These are phyloP conservation scores for Caenorhabditis afra DNA, from an alignment of 2,888 invertebrate species.

Conservation along the genomic window DNA sequence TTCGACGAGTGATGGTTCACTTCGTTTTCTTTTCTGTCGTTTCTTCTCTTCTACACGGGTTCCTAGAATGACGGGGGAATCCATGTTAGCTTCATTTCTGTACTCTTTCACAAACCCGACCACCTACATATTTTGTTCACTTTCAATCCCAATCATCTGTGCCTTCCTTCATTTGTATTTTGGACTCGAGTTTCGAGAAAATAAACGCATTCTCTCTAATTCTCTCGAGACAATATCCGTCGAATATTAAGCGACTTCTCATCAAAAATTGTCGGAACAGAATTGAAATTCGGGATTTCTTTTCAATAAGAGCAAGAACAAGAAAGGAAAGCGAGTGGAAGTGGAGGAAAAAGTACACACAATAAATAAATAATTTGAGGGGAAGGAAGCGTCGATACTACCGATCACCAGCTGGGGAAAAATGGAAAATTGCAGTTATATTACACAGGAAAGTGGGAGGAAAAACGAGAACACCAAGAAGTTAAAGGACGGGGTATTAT, in stretches of 20 bases:
- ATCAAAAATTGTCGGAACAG: no score
- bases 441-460: conserved; percentile 45
- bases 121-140: conserved; percentile 39
- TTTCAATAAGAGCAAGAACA: conserved; percentile 8
- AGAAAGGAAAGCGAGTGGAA: conserved; percentile 10
- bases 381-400: conserved; percentile 11
- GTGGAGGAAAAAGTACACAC: conserved; percentile 21
- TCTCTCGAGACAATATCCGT: no score
- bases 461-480: conserved; percentile 28
- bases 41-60: conserved; percentile 17
- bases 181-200: conserved; percentile 1
- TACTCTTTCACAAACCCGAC: conserved; percentile 12
- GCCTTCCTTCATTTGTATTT: conserved; percentile 40
- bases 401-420: conserved; percentile 37
- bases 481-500: conserved; percentile 30
- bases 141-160: conserved; percentile 11
- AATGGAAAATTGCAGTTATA: conserved; percentile 18
- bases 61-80: conserved; percentile 23
- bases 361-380: conserved; percentile 32
- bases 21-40: not conserved
- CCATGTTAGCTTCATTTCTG: not conserved
- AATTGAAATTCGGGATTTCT: no score
- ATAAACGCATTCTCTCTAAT: conserved; percentile 3
- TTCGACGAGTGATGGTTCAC: conserved; percentile 51
- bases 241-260: no score